phyloP scores from a whole-genome alignment of 2,113 vertebrate genomes.

The Phaethon lepturus region DNA sequence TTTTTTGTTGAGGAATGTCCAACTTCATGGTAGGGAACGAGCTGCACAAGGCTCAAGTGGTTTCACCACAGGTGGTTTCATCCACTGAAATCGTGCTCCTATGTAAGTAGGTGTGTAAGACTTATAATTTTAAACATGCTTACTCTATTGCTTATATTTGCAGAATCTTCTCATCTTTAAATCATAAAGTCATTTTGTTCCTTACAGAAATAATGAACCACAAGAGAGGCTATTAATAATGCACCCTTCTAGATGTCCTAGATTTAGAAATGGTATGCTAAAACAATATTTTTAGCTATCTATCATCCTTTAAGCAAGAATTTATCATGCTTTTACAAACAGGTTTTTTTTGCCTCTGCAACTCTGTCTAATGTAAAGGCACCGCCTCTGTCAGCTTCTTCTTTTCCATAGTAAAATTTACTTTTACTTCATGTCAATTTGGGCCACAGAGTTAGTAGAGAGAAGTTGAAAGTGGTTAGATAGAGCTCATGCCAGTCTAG shows the following conservation, averaged over 20 bases:
- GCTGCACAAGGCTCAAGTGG: neutral
- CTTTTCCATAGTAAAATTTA: neutral
- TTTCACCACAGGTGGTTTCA: neutral
- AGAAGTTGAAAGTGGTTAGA: neutral
- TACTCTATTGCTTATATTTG: neutral
- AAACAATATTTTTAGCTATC: conserved; percentile 9
- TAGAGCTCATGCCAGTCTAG: neutral
- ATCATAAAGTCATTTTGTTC: neutral
- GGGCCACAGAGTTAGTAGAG: neutral
- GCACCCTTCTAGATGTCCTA: neutral
- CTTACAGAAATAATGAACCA: conserved; percentile 16
- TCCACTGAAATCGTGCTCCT: neutral
- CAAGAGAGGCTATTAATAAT: conserved; percentile 31
- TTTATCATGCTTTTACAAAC: neutral
- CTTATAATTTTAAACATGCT: neutral
- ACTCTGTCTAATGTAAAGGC: neutral
- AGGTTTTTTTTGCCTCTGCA: neutral
- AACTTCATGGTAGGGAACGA: neutral
- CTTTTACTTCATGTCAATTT: neutral
- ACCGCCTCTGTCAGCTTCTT: neutral
- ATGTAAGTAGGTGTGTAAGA: neutral
- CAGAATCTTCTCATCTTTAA: conserved; percentile 19
- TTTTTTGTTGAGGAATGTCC: neutral
- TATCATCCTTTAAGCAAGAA: neutral
- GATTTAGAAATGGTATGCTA: neutral